Percentiles rank a stretch among this genome's conserved stretches.
phyloP scores from a whole-genome alignment of 2,797 vertebrate species.

The Rhinoraja longicauda region DNA sequence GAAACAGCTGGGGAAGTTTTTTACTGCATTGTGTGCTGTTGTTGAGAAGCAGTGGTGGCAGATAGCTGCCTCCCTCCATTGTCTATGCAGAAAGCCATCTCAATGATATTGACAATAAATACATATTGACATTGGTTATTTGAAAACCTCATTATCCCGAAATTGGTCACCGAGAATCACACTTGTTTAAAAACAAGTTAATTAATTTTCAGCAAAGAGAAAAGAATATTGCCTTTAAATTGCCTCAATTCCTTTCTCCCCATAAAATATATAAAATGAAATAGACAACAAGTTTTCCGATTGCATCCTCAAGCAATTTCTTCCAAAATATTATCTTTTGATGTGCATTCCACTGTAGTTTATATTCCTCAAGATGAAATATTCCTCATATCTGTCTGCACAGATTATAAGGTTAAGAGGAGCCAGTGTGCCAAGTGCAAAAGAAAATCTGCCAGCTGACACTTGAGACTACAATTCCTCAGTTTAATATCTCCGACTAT shows the following conservation, averaged over 20 bases:
- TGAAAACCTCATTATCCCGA: neutral
- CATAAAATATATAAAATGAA: neutral
- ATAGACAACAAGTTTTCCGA: neutral
- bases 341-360: neutral
- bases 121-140: neutral
- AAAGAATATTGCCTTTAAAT: neutral
- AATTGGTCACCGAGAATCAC: neutral
- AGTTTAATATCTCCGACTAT: neutral
- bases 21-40: no score
- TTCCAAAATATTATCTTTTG: no score
- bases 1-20: no score
- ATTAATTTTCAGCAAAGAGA: no score
- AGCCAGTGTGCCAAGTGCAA: neutral
- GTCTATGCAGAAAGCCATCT: neutral
- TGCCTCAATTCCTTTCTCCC: neutral
- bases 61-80: neutral
- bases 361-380: neutral
- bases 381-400: neutral
- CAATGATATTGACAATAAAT: neutral
- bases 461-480: neutral
- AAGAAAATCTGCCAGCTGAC: neutral
- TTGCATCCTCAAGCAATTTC: neutral
- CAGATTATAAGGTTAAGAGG: neutral
- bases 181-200: neutral
- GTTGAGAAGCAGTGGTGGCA: neutral